phyloP scores from a whole-genome alignment of 1,140 invertebrate species.

The Palaemon carinicauda region DNA sequence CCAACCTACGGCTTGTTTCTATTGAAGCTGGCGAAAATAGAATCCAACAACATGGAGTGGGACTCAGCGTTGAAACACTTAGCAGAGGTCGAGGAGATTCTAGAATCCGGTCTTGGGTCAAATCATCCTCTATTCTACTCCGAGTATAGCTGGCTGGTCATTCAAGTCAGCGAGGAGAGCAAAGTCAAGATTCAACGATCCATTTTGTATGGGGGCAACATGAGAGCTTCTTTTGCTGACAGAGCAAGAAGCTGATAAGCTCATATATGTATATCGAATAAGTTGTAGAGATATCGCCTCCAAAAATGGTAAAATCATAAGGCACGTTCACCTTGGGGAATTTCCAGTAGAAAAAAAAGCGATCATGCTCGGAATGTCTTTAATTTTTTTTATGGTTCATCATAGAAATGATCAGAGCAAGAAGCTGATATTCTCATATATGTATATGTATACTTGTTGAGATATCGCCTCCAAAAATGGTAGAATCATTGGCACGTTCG shows the following conservation, averaged over 20 bases:
- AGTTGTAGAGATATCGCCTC: too few relatives aligned
- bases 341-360: too few relatives aligned
- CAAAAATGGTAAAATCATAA: too few relatives aligned
- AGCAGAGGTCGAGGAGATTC: conserved; percentile 30
- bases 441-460: too few relatives aligned
- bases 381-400: too few relatives aligned
- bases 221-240: background rate
- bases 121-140: conserved; percentile 33
- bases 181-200: conserved; percentile 37
- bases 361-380: too few relatives aligned
- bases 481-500: too few relatives aligned
- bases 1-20: conserved; percentile 43
- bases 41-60: conserved; percentile 34
- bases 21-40: conserved; percentile 40
- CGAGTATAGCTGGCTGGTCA: conserved; percentile 21
- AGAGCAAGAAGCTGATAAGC: background rate
- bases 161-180: conserved; percentile 43
- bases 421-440: too few relatives aligned
- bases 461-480: too few relatives aligned
- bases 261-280: too few relatives aligned
- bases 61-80: conserved; percentile 15
- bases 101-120: conserved; percentile 40
- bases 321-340: too few relatives aligned
- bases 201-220: conserved; percentile 10
- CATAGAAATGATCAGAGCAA: too few relatives aligned